Evolutionary conservation across 2,797 vertebrate genomes (phyloP).

Genomic region (Enteromius thamalakanensis): DNA sequence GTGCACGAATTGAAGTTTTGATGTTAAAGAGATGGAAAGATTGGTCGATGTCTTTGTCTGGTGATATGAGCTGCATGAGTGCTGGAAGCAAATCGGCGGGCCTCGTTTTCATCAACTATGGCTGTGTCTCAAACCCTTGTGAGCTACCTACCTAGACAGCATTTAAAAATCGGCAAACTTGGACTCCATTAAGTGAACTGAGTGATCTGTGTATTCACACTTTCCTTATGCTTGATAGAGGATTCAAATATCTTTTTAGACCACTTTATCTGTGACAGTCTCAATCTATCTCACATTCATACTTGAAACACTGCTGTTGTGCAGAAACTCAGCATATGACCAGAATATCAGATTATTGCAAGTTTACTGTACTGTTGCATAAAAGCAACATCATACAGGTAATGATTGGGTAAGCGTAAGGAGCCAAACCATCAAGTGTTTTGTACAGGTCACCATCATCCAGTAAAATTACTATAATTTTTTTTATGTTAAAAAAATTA

Average conservation of each 20-base stretch:
- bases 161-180: background rate
- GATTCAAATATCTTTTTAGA: background rate
- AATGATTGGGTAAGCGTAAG: background rate
- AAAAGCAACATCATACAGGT: background rate
- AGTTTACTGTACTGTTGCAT: background rate
- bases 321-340: background rate
- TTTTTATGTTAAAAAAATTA: background rate
- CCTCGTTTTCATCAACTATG: conserved; percentile 37
- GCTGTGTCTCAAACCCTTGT: background rate
- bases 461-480: background rate
- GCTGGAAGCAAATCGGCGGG: conserved; percentile 29
- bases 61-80: background rate
- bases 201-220: background rate
- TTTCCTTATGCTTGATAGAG: background rate
- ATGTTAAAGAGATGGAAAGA: background rate
- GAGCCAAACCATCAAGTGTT: background rate
- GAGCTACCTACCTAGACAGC: background rate
- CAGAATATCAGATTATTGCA: background rate
- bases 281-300: background rate
- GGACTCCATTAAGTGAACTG: background rate
- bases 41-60: conserved; percentile 21
- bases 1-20: background rate
- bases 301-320: background rate
- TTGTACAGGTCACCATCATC: background rate
- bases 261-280: background rate